Evolutionary conservation across 2,888 invertebrate genomes (phyloP).

Genomic region (Noctua janthina): DNA sequence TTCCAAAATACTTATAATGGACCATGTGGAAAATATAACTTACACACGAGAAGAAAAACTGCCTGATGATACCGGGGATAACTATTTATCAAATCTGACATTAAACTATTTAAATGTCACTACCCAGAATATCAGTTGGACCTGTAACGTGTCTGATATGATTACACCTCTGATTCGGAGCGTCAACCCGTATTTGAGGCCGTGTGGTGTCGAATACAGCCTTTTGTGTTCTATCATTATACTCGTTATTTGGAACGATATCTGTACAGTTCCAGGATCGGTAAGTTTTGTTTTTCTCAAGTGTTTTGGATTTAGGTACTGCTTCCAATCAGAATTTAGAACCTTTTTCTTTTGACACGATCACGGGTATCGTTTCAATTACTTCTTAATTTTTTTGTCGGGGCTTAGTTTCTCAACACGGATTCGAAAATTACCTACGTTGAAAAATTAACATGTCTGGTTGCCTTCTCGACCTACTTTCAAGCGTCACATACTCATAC

Average conservation of each 20-base stretch:
- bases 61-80: constrained; percentile 52
- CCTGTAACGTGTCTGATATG: constrained; percentile 88
- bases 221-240: constrained; percentile 94
- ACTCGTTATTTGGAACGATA: constrained; percentile 95
- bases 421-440: background rate
- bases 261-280: constrained; percentile 89
- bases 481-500: constrained; percentile 8
- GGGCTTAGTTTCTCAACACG: background rate
- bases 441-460: background rate
- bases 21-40: constrained; percentile 75
- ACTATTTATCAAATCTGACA: constrained; percentile 64
- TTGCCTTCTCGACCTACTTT: constrained; percentile 39
- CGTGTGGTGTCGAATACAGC: constrained; percentile 96
- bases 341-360: background rate
- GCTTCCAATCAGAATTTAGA: background rate
- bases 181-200: constrained; percentile 94
- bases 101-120: constrained; percentile 71
- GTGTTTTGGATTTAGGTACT: background rate
- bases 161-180: constrained; percentile 91
- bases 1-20: constrained; percentile 71
- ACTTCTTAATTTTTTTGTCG: background rate
- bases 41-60: constrained; percentile 65
- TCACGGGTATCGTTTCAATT: background rate
- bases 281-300: constrained; percentile 72
- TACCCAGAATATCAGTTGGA: constrained; percentile 76